These are phyloP conservation scores for Apomyelois bistriatella DNA, from an alignment of 2,888 invertebrate species.

Conservation along the genomic window DNA sequence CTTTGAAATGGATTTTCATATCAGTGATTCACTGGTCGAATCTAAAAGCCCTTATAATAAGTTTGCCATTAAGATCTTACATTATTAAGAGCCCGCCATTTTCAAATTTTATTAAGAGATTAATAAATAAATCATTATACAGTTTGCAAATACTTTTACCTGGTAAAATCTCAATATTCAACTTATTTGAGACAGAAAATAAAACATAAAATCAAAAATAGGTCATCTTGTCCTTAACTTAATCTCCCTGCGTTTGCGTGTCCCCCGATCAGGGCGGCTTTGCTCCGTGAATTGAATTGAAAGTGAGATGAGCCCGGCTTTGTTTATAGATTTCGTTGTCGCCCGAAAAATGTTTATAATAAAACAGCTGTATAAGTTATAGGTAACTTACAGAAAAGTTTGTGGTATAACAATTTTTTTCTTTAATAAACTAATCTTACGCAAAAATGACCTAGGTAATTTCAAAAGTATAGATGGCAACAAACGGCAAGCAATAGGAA, in stretches of 20 bases:
- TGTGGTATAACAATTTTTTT: neutral
- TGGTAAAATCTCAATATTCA: too few species aligned
- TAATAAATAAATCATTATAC: too few species aligned
- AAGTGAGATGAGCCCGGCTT: constrained; percentile 27
- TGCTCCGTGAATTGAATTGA: constrained; percentile 30
- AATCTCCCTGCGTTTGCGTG: constrained; percentile 28
- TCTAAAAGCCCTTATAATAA: too few species aligned
- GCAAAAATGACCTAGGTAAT: too few species aligned
- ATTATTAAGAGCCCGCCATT: too few species aligned
- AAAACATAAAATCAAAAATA: constrained; percentile 15
- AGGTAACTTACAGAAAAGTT: neutral
- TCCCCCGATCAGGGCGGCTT: constrained; percentile 25
- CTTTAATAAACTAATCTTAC: too few species aligned
- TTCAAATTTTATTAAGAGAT: constrained; percentile 2
- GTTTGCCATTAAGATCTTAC: too few species aligned
- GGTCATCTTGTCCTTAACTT: constrained; percentile 25
- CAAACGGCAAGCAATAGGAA: too few species aligned
- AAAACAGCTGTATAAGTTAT: neutral
- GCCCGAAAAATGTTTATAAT: constrained; percentile 7
- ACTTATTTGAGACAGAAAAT: neutral
- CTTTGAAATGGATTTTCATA: too few species aligned
- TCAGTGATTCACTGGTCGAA: too few species aligned
- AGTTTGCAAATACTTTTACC: too few species aligned
- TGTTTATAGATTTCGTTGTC: constrained; percentile 26
- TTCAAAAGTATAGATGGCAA: too few species aligned